Percentiles rank a stretch among this genome's conserved stretches.
Conservation (phyloP, 1,140 invertebrate species). For the Calosoma granatense region DNA sequence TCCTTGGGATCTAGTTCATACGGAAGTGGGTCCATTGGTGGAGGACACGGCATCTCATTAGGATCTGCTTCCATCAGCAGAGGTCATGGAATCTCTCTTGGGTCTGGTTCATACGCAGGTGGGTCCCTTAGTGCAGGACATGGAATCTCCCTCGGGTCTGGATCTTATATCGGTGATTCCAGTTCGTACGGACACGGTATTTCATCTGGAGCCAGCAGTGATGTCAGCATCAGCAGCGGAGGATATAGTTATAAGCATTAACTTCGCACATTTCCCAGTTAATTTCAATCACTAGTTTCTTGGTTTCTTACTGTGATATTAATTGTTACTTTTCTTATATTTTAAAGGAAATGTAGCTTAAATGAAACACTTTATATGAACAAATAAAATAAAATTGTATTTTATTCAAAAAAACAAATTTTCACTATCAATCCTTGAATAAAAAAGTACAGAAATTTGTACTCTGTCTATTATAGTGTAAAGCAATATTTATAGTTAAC, state of each 20-base stretch:
- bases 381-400: too few species aligned
- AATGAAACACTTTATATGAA: too few species aligned
- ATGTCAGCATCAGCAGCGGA: conserved; percentile 18
- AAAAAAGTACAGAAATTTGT: too few species aligned
- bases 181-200: conserved; percentile 14
- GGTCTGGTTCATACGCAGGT: neutral
- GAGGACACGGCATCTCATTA: conserved; percentile 10
- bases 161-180: neutral
- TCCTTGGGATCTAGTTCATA: neutral
- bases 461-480: too few species aligned
- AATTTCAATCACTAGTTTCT: too few species aligned
- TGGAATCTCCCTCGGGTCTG: neutral
- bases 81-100: conserved; percentile 6
- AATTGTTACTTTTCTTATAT: too few species aligned
- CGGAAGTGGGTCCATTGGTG: conserved; percentile 5
- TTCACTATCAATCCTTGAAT: too few species aligned
- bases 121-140: neutral
- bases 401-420: too few species aligned
- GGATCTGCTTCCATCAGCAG: neutral
- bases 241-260: conserved; percentile 9
- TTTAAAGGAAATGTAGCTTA: too few species aligned
- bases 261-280: too few species aligned
- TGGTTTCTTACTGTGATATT: too few species aligned
- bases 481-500: neutral
- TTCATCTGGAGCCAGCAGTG: conserved; percentile 16